Conservation (phyloP, 2,888 invertebrate genomes). For the Aleiodes alternator region DNA sequence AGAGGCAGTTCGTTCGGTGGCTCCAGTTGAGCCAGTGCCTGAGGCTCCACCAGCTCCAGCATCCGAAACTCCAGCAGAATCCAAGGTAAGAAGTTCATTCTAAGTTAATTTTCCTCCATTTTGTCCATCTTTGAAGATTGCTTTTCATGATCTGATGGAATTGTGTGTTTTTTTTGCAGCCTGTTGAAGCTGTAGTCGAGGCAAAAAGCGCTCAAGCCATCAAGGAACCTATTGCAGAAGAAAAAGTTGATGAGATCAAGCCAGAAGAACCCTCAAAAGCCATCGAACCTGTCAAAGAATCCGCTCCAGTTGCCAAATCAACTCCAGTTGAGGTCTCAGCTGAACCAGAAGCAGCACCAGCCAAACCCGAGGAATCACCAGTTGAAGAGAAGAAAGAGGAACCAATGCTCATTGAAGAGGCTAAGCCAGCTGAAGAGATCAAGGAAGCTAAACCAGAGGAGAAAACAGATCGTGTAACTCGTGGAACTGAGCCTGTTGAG, state of each 20-base stretch:
- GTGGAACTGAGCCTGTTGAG: conserved; percentile 61
- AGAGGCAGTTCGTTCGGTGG: no score
- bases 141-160: no score
- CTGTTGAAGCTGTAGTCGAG: conserved; percentile 47
- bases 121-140: no score
- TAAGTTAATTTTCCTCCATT: no score
- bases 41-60: neutral
- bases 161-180: conserved; percentile 15
- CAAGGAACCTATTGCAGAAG: conserved; percentile 49
- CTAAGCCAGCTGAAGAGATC: conserved; percentile 40
- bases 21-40: no score
- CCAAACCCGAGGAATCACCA: conserved; percentile 51
- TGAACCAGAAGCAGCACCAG: conserved; percentile 43
- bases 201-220: conserved; percentile 41
- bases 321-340: conserved; percentile 41
- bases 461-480: conserved; percentile 68
- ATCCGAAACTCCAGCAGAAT: neutral
- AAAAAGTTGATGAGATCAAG: conserved; percentile 52
- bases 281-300: conserved; percentile 57
- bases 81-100: no score
- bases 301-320: conserved; percentile 57
- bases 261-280: conserved; percentile 55
- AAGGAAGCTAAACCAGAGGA: conserved; percentile 68
- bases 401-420: conserved; percentile 39
- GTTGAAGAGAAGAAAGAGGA: neutral